Conservation (phyloP, 2,113 vertebrate species). For the Tamias sibiricus region DNA sequence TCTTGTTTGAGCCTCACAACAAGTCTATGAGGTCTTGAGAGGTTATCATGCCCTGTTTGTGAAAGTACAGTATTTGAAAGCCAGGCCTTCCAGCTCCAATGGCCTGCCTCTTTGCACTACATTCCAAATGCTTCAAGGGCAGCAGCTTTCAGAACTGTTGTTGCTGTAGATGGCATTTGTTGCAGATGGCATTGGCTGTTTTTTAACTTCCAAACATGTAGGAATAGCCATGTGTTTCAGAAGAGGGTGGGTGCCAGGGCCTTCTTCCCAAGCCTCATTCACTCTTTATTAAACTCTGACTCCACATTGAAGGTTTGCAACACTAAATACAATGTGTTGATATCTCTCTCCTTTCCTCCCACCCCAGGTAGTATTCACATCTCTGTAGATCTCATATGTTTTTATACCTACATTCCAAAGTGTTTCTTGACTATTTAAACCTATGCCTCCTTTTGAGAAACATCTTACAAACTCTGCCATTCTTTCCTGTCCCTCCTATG, state of each 20-base stretch:
- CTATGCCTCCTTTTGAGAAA: too few species aligned
- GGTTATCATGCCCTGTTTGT: not conserved
- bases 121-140: not conserved
- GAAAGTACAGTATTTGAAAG: slow-evolving; percentile 48
- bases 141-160: not conserved
- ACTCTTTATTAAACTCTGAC: not conserved
- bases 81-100: not conserved
- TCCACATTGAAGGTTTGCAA: not conserved
- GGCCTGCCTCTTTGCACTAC: not conserved
- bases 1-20: slow-evolving; percentile 1
- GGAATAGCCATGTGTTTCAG: not conserved
- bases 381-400: not conserved
- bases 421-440: slow-evolving; percentile 12
- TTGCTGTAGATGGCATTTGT: not conserved
- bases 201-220: not conserved
- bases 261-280: not conserved
- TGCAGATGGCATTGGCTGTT: not conserved
- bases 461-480: not conserved
- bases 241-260: not conserved
- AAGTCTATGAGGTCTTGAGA: not conserved
- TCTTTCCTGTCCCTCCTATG: not conserved
- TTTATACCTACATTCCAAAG: not conserved
- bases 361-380: not conserved
- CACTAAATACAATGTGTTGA: not conserved
- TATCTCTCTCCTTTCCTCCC: not conserved